phyloP scores from a whole-genome alignment of 1,140 invertebrate species.

The Ooceraea biroi region DNA sequence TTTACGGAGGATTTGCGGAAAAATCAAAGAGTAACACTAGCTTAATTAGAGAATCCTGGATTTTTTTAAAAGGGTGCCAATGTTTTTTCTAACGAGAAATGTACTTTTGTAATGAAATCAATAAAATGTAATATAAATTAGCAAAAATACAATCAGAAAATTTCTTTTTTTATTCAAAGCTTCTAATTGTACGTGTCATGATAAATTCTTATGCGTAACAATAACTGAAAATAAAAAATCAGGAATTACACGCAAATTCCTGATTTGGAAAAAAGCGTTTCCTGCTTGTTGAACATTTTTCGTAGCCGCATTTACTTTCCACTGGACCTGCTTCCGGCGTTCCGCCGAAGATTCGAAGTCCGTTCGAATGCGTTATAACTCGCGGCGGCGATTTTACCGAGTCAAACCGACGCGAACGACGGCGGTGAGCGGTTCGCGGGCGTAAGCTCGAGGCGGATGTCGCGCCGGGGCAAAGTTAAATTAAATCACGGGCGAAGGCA shows the following conservation, averaged over 20 bases:
- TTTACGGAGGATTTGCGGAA: conserved; percentile 65
- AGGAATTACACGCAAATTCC: too few relatives aligned
- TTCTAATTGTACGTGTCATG: too few relatives aligned
- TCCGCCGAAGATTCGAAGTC: background rate
- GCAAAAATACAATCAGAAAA: background rate
- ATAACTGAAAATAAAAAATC: too few relatives aligned
- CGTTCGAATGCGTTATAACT: background rate
- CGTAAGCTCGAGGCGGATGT: conserved; percentile 81
- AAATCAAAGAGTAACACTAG: conserved; percentile 80
- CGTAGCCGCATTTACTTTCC: background rate
- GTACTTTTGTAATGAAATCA: background rate
- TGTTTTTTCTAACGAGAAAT: background rate
- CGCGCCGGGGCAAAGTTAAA: conserved; percentile 85
- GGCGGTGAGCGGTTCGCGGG: conserved; percentile 52
- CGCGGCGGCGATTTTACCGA: conserved; percentile 18
- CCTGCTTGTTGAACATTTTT: background rate
- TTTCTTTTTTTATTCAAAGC: too few relatives aligned
- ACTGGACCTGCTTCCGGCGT: background rate
- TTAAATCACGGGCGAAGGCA: conserved; percentile 85
- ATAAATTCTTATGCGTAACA: too few relatives aligned
- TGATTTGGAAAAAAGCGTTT: too few relatives aligned
- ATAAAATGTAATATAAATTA: background rate
- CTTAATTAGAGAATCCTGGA: conserved; percentile 68
- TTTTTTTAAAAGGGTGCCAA: background rate
- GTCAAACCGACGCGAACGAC: conserved; percentile 40